Base-by-base conservation (phyloP, 2,888 invertebrate genomes). In the Hetaerina titia region DNA sequence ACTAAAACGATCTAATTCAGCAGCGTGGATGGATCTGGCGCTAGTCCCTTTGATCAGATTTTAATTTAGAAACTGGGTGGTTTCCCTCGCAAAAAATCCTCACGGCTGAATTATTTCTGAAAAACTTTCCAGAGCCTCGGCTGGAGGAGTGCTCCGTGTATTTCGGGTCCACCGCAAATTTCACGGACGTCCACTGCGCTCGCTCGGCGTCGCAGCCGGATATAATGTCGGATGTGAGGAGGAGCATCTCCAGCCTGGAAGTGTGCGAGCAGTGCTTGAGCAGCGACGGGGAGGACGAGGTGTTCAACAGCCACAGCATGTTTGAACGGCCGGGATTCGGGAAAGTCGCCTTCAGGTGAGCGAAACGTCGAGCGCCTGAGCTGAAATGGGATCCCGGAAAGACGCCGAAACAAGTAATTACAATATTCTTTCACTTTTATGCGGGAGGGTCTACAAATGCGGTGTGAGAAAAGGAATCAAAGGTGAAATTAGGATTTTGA, bases 291-390 rank as follows among this genome's bases (percentile, higher is more conserved):
- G 95, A 95, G 9, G 90, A 95, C 45, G 95, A 95, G 9, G 89
- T 89, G 60, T 95, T 69, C 64, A 13, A 56, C n/a, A 19, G 58
- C 25, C 57, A 56, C 11, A 95, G 95, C 25, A 74, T 95, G 57
- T 95, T 95, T 31, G 90, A 95, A 17, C 63, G 95, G 11, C 95
- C 90, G 15, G 95, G 95, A 19, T 95, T 95, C 57, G 95, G 95
- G 25, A 90, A 60, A 11, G 69, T 95, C 58, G 90, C 95, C 25
- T 95, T 95, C 81, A 90, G 95, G 95, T 95, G 45, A 90, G 64
- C 22, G 17, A 9, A 31, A 81, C 11, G 7, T 45, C 45, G 45
- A 45, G 45, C 45, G 45, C 45, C 45, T 45, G 45, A 45, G 45
- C 45, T 45, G 45, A 45, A 45, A 45, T 45, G 45, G 45, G 45